Base-by-base conservation (phyloP, 2,888 invertebrate genomes). In the Uropetala carovei region DNA sequence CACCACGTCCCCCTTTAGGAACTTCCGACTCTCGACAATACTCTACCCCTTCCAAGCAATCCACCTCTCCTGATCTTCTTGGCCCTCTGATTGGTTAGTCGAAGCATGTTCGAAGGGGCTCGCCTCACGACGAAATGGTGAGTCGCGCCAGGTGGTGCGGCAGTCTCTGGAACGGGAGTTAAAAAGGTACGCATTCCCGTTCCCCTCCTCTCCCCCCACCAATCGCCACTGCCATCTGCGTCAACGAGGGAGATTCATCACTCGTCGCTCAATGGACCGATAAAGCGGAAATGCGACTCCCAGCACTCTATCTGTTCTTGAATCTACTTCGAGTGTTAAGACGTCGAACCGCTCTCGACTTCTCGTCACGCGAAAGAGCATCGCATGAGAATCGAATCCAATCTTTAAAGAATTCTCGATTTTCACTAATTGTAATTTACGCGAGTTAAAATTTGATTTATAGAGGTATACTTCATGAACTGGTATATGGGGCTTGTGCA, bases 1-100 rank as follows among this genome's bases (percentile, higher is more conserved):
- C 43, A 56, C 92, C 86, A 92, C 59, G 68, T 92, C 92, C 75
- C 92, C 83, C 92, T 92, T 91, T 84, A 85, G 85, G 75, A 92
- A 92, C 86, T 92, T 92, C 68, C 92, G 64, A 86, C 92, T 81
- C 75, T 81, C 86, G 22, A 75, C 75, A 89, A 92, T 86, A 92
- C 89, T 92, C 84, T 58, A 83, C 68, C 75, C 81, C 43, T 13
- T 59, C 75, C 30, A 68, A 85, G 75, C 56, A 68, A 56, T 43
- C 75, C 75, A 59, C 92, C 81, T 85, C 64, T 92, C 85, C 75
- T 92, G 82, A 89, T 92, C 84, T 81, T 43, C 92, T 85, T 83
- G 68, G 68, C 57, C 22, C 68, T 84, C 84, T 57, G 84, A 83
- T 92, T 85, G 92, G 84, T 60, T 60, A 18, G 82, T 16, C 86